Evolutionary conservation across 2,113 vertebrate genomes (phyloP), one percentile per base, ranked within the genome.

Genomic region (Semnornis frantzii): DNA sequence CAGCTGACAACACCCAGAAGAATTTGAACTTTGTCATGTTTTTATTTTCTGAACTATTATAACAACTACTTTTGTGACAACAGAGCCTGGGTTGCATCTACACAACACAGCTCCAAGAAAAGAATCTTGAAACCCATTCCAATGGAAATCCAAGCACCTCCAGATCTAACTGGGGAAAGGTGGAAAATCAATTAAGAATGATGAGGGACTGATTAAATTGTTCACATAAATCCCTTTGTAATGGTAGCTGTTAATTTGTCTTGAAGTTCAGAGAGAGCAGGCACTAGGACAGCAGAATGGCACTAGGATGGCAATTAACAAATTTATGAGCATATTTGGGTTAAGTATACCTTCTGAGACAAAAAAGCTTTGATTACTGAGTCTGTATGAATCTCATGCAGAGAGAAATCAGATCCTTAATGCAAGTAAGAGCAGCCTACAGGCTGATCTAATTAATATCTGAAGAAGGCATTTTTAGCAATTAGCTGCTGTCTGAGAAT

Each of bases 301-400:
- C 46, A 73, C 28, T 27, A 77, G 60, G 79, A 93, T 73, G 33
- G 31, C 71, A 89, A 85, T 79, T 37, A 94, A 82, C 1, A 5
- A 33, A 77, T 73, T 69, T 60, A 66, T 37, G 62, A 94, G 64
- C 11, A 16, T 50, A 69, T 85, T 9, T 57, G 33, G 64, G 68
- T 72, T 77, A 93, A 91, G 57, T 55, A 65, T 13, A 87, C 30
- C 71, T 87, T 95, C 86, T 84, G 82, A 94, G 73, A 90, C 72
- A 90, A 85, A 60, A 85, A 68, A 39, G n/a, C 79, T 87, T 78
- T 94, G 85, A 93, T 96, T 95, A 82, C 62, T 65, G 58, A n/a
- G 37, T 75, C 86, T 79, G 39, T 42, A 86, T 57, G 79, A 80
- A 86, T 65, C 65, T 87, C 70, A 85, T 10, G 72, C 42, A 74